Conservation (phyloP, 1,140 invertebrate species). For the Pseudobourletiella spinata region DNA sequence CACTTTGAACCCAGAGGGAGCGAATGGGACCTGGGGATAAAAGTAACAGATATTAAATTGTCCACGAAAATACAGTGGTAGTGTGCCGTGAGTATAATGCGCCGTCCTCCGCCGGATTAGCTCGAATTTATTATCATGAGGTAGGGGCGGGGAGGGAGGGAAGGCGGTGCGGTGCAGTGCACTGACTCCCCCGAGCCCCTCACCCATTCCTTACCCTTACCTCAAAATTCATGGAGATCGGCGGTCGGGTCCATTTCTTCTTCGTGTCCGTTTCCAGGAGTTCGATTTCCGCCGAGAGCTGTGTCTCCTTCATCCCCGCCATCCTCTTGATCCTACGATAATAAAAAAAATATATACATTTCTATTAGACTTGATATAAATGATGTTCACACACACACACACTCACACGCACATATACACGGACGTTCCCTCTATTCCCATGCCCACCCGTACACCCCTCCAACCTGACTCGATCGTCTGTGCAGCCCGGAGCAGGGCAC, state of each 20-base stretch:
- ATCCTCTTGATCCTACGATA: slow-evolving; percentile 87
- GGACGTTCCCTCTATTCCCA: too few species aligned
- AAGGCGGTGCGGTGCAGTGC: too few species aligned
- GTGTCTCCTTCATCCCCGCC: slow-evolving; percentile 99
- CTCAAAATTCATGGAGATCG: slow-evolving; percentile 99
- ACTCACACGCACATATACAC: neutral
- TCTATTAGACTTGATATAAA: neutral
- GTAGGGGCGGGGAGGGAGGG: too few species aligned
- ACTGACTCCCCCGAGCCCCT: too few species aligned
- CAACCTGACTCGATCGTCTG: too few species aligned
- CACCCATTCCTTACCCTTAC: too few species aligned
- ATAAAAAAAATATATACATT: slow-evolving; percentile 7
- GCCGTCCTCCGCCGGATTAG: too few species aligned
- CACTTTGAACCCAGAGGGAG: slow-evolving; percentile 97
- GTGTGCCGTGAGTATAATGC: too few species aligned
- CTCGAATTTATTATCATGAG: too few species aligned
- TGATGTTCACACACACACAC: neutral
- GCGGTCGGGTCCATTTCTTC: slow-evolving; percentile 99
- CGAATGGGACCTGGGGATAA: slow-evolving; percentile 62
- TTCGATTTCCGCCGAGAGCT: slow-evolving; percentile 98
- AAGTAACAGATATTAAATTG: neutral
- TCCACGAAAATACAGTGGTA: too few species aligned
- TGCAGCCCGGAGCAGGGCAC: too few species aligned
- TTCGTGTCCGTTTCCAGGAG: slow-evolving; percentile 97
- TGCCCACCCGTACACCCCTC: too few species aligned